Evolutionary conservation across 2,888 invertebrate genomes (phyloP), one percentile per base, ranked within the genome.

Genomic region (Cerastis rubricosa): DNA sequence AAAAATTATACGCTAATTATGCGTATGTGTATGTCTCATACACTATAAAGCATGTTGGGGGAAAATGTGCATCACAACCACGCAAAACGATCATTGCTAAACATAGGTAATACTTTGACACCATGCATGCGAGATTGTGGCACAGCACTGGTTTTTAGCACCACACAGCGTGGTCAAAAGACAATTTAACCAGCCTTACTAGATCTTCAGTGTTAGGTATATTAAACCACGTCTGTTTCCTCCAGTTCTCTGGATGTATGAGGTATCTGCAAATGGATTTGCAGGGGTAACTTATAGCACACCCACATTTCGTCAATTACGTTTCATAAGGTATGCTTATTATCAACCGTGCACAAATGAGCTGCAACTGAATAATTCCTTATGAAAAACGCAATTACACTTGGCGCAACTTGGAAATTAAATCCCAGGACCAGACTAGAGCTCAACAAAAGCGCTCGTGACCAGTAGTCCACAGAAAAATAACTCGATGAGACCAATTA

Each of bases 401-500:
- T 25, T 57, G 14, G 7, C 45, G 12, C 1, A 25, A 25, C 7
- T 19, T 25, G 25, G 19, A 47, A 66, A 25, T 25, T 2, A 57
- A 25, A 57, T 57, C 57, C 57, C 6, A 25, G 7, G 14, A 25
- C 2, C 25, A 47, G 25, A 19, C 35, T 3, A 35, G 35, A 35
- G 35, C 35, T 35, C 35, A 35, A 35, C 35, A 35, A 3, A 2
- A 35, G 35, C 25, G 43, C 11, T 45, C 12, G 14, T 4, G n/a
- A 17, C 40, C 14, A 40, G 6, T 17, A 43, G 47, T 47, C 4
- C 47, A 19, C 25, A 40, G 40, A 51, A 70, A 40, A 35, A 25
- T 54, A 35, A 8, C 4, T 47, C 43, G 35, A 57, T 51, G 29
- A 14, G 12, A 51, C 29, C 43, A 63, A 67, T 75, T 71, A 77